Percentiles rank a stretch among this genome's conserved stretches.
phyloP scores from a whole-genome alignment of 2,797 vertebrate genomes.

The Mallotus villosus region DNA sequence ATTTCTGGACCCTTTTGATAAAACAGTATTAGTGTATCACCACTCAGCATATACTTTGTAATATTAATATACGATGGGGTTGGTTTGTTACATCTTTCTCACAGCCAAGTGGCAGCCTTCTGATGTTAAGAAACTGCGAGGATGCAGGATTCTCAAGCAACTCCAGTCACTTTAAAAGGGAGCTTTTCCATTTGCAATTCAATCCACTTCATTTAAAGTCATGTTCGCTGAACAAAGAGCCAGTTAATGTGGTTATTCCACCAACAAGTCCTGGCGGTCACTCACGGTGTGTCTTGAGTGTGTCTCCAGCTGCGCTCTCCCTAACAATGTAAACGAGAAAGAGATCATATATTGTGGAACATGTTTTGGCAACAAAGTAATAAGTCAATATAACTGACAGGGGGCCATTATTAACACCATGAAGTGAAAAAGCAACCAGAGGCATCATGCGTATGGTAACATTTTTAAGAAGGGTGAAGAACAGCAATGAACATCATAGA shows the following conservation, averaged over 20 bases:
- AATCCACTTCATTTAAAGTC: slow-evolving; percentile 12
- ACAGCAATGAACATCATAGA: neutral
- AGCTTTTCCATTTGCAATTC: slow-evolving; percentile 7
- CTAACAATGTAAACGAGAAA: slow-evolving; percentile 47
- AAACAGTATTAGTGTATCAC: too few relatives aligned
- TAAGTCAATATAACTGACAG: neutral
- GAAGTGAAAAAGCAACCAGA: neutral
- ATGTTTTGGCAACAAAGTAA: neutral
- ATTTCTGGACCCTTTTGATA: too few relatives aligned
- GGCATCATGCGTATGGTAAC: neutral
- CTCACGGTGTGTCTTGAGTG: slow-evolving; percentile 72
- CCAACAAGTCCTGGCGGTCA: slow-evolving; percentile 43
- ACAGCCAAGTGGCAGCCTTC: too few relatives aligned
- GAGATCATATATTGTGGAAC: neutral
- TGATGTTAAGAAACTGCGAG: neutral
- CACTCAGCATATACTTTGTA: too few relatives aligned
- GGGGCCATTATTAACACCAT: too few relatives aligned
- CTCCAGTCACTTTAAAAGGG: neutral
- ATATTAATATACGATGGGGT: too few relatives aligned
- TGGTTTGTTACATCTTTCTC: slow-evolving; percentile 7
- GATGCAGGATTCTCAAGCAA: slow-evolving; percentile 7
- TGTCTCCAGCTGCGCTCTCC: slow-evolving; percentile 66
- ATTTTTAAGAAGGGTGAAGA: neutral
- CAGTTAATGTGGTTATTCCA: slow-evolving; percentile 5
- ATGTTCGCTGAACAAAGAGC: slow-evolving; percentile 6